phyloP scores from a whole-genome alignment of 2,113 vertebrate genomes.

The Channa argus region DNA sequence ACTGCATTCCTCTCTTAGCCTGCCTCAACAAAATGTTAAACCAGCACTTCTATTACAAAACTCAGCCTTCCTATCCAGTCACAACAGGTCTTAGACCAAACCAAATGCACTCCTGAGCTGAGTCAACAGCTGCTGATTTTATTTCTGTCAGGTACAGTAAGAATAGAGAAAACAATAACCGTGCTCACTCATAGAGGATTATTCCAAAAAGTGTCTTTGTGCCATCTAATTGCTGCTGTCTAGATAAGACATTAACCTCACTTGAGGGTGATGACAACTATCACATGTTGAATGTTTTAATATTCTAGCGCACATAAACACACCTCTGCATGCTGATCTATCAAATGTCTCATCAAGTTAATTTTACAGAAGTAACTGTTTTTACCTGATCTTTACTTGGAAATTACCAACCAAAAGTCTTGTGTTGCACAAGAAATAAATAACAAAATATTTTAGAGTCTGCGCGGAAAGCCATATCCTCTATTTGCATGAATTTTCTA shows the following conservation, averaged over 20 bases:
- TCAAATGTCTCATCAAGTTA: no score
- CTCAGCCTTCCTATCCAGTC: conserved; percentile 31
- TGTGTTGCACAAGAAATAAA: no score
- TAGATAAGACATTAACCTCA: background rate
- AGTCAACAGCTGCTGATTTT: conserved; percentile 5
- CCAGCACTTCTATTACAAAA: conserved; percentile 47
- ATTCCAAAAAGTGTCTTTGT: conserved; percentile 1
- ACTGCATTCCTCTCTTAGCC: conserved; percentile 50
- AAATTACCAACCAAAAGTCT: no score
- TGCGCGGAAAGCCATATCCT: no score
- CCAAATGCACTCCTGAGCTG: conserved; percentile 19
- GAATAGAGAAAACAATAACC: conserved; percentile 9
- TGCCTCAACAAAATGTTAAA: conserved; percentile 29
- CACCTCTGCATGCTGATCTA: background rate
- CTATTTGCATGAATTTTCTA: background rate
- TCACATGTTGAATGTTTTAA: background rate
- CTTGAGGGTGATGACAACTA: background rate
- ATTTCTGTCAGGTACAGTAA: conserved; percentile 7
- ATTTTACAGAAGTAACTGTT: no score
- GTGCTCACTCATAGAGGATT: background rate
- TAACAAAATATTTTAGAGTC: no score
- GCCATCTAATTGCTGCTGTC: background rate
- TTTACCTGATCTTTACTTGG: no score
- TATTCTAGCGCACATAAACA: no score
- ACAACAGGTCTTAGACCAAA: conserved; percentile 39